A percentile compares a stretch with the other conserved stretches of the same genome.
Evolutionary conservation across 2,113 vertebrate genomes (phyloP).

Genomic region (Chaenocephalus aceratus): DNA sequence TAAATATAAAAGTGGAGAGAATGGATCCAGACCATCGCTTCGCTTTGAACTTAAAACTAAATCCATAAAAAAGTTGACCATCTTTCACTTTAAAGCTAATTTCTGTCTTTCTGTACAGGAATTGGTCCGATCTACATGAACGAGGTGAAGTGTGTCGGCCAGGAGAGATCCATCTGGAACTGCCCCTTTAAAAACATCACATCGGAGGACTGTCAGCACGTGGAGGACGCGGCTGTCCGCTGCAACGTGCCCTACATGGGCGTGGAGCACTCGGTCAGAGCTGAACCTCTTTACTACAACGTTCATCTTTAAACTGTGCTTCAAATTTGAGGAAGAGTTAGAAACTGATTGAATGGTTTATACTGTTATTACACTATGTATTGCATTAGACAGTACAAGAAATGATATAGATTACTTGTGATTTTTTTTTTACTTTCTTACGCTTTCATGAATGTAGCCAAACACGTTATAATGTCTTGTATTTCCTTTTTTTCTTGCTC

Average conservation of each 20-base stretch:
- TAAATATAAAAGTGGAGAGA: neutral
- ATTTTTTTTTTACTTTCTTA: neutral
- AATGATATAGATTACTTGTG: neutral
- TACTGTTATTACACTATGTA: neutral
- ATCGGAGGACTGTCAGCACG: constrained; percentile 91
- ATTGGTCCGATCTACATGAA: constrained; percentile 94
- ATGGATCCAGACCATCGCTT: neutral
- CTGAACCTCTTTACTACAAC: neutral
- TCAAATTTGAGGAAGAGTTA: neutral
- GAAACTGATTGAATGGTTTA: neutral
- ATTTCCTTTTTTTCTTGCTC: constrained; percentile 7
- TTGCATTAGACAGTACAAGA: neutral
- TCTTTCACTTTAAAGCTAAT: neutral
- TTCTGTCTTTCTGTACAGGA: constrained; percentile 75
- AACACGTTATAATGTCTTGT: neutral
- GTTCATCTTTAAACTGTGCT: neutral
- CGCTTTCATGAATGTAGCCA: neutral
- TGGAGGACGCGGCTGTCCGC: constrained; percentile 88
- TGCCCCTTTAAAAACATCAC: constrained; percentile 94
- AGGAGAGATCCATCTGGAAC: constrained; percentile 90
- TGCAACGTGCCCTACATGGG: constrained; percentile 94
- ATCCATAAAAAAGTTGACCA: neutral
- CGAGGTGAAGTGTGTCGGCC: constrained; percentile 91
- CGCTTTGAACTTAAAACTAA: neutral
- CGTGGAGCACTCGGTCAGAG: constrained; percentile 91